Percentiles rank a stretch among this genome's conserved stretches.
Conservation (phyloP, 2,888 invertebrate species). For the Ceraclea dissimilis region DNA sequence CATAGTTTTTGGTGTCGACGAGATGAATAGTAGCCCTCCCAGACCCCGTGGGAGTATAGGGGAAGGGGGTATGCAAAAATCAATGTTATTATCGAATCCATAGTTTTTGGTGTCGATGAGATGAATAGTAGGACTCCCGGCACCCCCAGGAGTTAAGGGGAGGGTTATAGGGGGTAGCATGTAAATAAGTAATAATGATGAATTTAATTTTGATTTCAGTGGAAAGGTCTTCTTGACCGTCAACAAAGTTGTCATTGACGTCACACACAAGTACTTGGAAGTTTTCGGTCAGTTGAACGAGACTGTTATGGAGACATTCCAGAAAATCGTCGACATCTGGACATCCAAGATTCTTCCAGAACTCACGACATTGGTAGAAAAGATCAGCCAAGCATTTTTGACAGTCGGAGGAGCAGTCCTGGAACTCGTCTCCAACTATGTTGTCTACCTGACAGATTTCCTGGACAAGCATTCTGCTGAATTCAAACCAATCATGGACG, state of each 20-base stretch:
- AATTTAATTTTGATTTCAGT: neutral
- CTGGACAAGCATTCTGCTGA: conserved; percentile 60
- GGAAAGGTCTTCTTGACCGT: neutral
- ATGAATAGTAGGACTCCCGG: too few relatives aligned
- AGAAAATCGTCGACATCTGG: conserved; percentile 20
- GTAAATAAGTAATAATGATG: too few relatives aligned
- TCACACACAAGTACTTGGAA: conserved; percentile 15
- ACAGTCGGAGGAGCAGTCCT: conserved; percentile 36
- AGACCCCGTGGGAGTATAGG: too few relatives aligned
- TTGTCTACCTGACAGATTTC: conserved; percentile 48
- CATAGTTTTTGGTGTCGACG: too few relatives aligned
- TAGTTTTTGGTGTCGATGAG: too few relatives aligned
- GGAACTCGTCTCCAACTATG: conserved; percentile 39
- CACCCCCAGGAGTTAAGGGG: too few relatives aligned
- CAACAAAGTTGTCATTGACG: conserved; percentile 3
- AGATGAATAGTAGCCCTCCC: too few relatives aligned
- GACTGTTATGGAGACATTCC: conserved; percentile 30
- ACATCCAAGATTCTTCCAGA: conserved; percentile 35
- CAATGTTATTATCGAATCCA: too few relatives aligned
- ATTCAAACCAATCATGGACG: conserved; percentile 51
- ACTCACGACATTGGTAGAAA: conserved; percentile 24
- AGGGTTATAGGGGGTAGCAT: too few relatives aligned
- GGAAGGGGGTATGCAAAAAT: too few relatives aligned
- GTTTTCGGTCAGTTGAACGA: conserved; percentile 32
- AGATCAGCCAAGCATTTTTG: conserved; percentile 22